These are phyloP conservation scores for human DNA, from an alignment of 2,113 vertebrate genomes.

Conservation along the genomic window DNA sequence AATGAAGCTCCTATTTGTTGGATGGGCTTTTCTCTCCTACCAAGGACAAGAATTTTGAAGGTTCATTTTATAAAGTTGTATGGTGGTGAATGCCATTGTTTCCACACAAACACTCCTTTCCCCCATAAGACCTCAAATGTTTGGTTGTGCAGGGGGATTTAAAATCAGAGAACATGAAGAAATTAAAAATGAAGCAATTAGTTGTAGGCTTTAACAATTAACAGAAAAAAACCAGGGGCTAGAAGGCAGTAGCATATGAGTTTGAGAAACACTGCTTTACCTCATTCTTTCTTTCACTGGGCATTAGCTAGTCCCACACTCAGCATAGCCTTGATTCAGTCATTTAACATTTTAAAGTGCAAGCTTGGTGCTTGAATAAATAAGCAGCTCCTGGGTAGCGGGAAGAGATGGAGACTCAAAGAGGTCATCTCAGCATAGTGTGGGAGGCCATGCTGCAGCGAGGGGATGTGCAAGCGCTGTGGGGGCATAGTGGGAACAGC, in stretches of 20 bases:
- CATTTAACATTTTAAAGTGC: background rate
- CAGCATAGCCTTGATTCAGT: background rate
- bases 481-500: background rate
- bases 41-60: background rate
- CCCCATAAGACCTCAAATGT: background rate
- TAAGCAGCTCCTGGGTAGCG: background rate
- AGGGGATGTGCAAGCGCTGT: background rate
- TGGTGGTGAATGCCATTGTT: background rate
- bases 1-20: background rate
- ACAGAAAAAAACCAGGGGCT: background rate
- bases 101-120: background rate
- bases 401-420: background rate
- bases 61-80: background rate
- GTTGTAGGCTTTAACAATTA: background rate
- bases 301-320: background rate
- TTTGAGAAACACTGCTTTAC: background rate
- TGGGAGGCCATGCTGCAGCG: background rate
- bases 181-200: background rate
- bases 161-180: background rate
- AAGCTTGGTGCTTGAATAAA: background rate
- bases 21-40: background rate
- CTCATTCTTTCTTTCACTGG: background rate
- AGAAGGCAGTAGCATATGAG: background rate
- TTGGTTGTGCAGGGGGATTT: background rate
- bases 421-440: background rate